Percentiles rank a stretch among this genome's conserved stretches.
Conservation (phyloP, 2,888 invertebrate species). For the Nycteola revayana region DNA sequence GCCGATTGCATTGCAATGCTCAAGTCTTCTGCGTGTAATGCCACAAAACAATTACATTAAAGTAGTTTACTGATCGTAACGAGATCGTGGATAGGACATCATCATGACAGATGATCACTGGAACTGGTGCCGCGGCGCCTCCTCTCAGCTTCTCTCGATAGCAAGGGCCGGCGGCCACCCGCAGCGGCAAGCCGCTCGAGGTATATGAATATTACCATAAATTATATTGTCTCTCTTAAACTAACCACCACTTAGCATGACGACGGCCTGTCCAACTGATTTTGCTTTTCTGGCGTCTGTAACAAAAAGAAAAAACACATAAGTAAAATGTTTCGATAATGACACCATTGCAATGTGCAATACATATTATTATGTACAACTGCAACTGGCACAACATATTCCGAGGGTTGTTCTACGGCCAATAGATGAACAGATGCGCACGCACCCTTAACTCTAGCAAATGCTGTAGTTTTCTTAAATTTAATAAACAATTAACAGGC, state of each 20-base stretch:
- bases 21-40: slow-evolving; percentile 74
- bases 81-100: slow-evolving; percentile 80
- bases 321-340: slow-evolving; percentile 29
- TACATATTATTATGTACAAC: no score
- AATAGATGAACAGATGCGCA: slow-evolving; percentile 68
- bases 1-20: slow-evolving; percentile 74
- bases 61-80: slow-evolving; percentile 77
- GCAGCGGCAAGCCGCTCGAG: slow-evolving; percentile 47
- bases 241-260: slow-evolving; percentile 65
- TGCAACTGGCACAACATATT: no score
- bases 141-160: slow-evolving; percentile 7
- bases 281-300: slow-evolving; percentile 85
- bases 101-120: slow-evolving; percentile 68
- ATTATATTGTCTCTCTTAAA: slow-evolving; percentile 62
- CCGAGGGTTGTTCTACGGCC: no score
- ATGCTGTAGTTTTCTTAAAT: no score
- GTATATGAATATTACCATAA: slow-evolving; percentile 70
- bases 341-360: no score
- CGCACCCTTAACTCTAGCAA: slow-evolving; percentile 52
- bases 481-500: no score
- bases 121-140: slow-evolving; percentile 53
- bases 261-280: slow-evolving; percentile 82
- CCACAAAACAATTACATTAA: slow-evolving; percentile 72
- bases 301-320: slow-evolving; percentile 68
- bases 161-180: slow-evolving; percentile 28